These are phyloP conservation scores for Trachemys scripta DNA, from an alignment of 2,113 vertebrate genomes.

Conservation along the genomic window DNA sequence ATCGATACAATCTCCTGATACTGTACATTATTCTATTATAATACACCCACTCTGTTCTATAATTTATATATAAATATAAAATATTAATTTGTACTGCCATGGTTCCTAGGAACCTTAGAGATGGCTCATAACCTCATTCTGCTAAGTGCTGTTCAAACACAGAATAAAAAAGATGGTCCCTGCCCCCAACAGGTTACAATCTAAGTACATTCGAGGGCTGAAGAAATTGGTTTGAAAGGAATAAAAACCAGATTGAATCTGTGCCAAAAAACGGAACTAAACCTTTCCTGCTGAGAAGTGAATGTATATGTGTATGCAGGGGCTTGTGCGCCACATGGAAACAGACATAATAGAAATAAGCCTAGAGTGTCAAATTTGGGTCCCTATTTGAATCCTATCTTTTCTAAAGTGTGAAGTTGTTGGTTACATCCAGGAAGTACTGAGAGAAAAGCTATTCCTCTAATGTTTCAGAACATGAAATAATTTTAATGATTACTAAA, in stretches of 20 bases:
- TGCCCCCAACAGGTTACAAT: neutral
- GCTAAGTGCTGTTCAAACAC: accelerated
- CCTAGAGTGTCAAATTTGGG: neutral
- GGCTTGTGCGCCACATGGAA: neutral
- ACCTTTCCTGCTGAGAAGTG: conserved; percentile 10
- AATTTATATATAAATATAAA: neutral
- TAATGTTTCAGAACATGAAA: neutral
- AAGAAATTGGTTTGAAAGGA: conserved; percentile 17
- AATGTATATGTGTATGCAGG: neutral
- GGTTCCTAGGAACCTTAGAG: neutral
- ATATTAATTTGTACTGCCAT: neutral
- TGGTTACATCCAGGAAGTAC: neutral
- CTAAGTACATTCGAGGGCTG: neutral
- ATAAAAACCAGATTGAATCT: neutral
- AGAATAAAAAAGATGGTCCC: neutral
- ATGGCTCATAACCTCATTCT: accelerated
- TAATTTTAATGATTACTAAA: neutral
- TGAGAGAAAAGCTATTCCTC: neutral
- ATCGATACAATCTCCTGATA: neutral
- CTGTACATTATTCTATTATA: neutral
- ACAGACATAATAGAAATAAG: neutral
- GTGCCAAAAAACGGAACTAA: neutral
- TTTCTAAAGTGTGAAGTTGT: neutral
- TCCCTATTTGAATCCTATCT: neutral
- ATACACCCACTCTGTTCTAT: neutral